These are phyloP conservation scores for Sinodicranocentrus sp. DNA, from an alignment of 2,888 invertebrate species.

Conservation along the genomic window DNA sequence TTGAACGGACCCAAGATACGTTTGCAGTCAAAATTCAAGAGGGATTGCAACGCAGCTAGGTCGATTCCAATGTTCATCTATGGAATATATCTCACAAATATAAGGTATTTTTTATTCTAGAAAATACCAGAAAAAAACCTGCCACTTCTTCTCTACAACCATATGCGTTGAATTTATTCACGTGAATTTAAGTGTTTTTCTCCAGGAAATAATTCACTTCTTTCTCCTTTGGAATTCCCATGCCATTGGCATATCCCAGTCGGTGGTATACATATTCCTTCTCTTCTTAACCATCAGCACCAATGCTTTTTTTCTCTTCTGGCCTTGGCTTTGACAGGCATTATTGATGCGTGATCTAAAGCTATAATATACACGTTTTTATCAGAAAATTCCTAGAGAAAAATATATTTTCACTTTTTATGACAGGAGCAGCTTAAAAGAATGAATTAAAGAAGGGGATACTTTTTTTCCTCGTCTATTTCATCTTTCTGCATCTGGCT, in stretches of 20 bases:
- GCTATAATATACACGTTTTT: conserved; percentile 7
- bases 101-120: neutral
- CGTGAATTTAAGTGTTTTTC: conserved; percentile 46
- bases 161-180: conserved; percentile 39
- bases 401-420: conserved; percentile 38
- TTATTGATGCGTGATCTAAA: conserved; percentile 55
- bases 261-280: conserved; percentile 21
- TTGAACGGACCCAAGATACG: neutral
- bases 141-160: conserved; percentile 3
- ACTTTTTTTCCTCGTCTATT: conserved; percentile 2
- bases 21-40: conserved; percentile 23
- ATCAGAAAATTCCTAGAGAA: neutral
- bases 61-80: conserved; percentile 4
- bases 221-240: conserved; percentile 24
- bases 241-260: conserved; percentile 36
- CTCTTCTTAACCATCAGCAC: no score
- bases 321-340: conserved; percentile 55
- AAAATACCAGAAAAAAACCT: neutral
- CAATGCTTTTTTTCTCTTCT: neutral
- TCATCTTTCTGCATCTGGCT: neutral
- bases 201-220: conserved; percentile 43
- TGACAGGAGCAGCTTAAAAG: conserved; percentile 28
- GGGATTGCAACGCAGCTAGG: neutral
- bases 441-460: conserved; percentile 53
- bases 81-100: neutral